Evolutionary conservation across 1,140 invertebrate genomes (phyloP).

Genomic region (Zelostemma sp.): DNA sequence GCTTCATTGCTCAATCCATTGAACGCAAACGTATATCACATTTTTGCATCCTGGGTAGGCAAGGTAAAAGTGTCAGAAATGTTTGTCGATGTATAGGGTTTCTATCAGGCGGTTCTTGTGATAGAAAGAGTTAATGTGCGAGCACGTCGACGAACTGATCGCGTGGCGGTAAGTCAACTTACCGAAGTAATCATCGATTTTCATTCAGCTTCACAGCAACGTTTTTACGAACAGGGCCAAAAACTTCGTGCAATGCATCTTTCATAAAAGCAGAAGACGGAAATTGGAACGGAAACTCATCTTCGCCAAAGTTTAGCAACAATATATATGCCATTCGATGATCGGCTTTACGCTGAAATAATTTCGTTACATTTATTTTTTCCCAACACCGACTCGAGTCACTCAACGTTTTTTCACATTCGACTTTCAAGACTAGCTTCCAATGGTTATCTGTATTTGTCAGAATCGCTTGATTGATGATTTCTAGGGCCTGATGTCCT

Average conservation of each 20-base stretch:
- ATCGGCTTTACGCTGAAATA: conserved; percentile 23
- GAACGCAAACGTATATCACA: too few species aligned
- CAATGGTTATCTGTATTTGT: conserved; percentile 7
- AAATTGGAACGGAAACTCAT: conserved; percentile 47
- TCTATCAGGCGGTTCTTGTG: too few species aligned
- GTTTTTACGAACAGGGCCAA: conserved; percentile 45
- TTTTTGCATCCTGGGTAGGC: too few species aligned
- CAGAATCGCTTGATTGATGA: too few species aligned
- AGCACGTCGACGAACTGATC: not conserved
- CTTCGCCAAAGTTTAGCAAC: conserved; percentile 29
- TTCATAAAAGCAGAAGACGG: conserved; percentile 35
- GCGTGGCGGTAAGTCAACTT: conserved; percentile 4
- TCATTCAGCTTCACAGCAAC: conserved; percentile 30
- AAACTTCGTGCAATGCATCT: conserved; percentile 47
- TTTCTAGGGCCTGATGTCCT: too few species aligned
- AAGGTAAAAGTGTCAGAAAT: too few species aligned
- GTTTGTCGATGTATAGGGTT: too few species aligned
- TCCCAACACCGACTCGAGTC: conserved; percentile 10
- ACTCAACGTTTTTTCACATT: conserved; percentile 22
- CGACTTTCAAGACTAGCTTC: conserved; percentile 19
- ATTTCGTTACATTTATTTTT: conserved; percentile 30
- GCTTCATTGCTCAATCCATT: too few species aligned
- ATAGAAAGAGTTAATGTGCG: not conserved
- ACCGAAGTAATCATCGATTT: conserved; percentile 47
- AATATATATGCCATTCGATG: conserved; percentile 11